Percentiles rank a stretch among this genome's conserved stretches.
Evolutionary conservation across 2,797 vertebrate genomes (phyloP).

Genomic region (Eutrigla gurnardus): DNA sequence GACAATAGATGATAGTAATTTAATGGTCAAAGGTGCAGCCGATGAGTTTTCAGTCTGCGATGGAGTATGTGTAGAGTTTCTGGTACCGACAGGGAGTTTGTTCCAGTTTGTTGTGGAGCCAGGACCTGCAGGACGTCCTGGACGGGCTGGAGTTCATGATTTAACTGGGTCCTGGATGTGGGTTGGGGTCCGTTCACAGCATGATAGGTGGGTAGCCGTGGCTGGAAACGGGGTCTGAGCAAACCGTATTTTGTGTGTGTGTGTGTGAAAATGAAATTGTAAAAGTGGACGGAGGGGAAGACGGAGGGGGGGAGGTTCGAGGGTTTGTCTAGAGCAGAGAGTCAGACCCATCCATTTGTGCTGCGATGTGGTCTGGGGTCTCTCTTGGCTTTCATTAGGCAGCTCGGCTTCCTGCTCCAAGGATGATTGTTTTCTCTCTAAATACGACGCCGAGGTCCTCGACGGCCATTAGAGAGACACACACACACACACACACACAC

Average conservation of each 20-base stretch:
- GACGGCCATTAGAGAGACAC: conserved; percentile 43
- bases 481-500: conserved; percentile 16
- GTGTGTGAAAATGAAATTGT: conserved; percentile 17
- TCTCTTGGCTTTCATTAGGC: conserved; percentile 69
- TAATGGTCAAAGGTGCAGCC: not conserved
- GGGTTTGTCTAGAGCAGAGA: conserved; percentile 18
- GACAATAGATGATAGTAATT: not conserved
- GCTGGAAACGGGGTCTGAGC: not conserved
- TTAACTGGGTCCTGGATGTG: not conserved
- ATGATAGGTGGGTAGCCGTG: not conserved
- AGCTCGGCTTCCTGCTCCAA: conserved; percentile 73
- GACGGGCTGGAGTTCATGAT: not conserved
- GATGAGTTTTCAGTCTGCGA: not conserved
- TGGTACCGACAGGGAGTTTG: not conserved
- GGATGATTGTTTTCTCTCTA: conserved; percentile 80
- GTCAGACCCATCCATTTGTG: conserved; percentile 65
- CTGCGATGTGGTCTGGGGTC: conserved; percentile 66
- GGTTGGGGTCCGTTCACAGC: not conserved
- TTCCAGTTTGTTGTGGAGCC: not conserved
- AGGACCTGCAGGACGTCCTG: not conserved
- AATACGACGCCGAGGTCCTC: conserved; percentile 68
- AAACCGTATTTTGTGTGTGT: not conserved
- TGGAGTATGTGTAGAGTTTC: not conserved
- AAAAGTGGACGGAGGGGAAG: not conserved
- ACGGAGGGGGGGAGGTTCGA: conserved; percentile 2